These are phyloP conservation scores for Thripadectes ignobilis DNA, from an alignment of 2,797 vertebrate species.

Conservation along the genomic window DNA sequence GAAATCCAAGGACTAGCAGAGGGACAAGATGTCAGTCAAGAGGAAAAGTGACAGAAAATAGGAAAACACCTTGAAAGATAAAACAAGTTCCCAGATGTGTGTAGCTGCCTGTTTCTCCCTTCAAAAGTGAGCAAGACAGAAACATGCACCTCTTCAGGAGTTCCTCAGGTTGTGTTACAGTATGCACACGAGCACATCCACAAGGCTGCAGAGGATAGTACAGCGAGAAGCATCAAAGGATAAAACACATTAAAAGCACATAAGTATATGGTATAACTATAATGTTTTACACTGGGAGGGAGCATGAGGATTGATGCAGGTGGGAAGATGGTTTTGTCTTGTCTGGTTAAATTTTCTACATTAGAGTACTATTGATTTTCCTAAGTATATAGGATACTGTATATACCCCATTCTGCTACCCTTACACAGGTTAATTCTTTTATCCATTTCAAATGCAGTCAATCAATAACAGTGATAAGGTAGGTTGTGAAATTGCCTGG, in stretches of 20 bases:
- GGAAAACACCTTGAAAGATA: not conserved
- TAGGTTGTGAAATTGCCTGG: constrained; percentile 75
- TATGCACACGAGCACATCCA: not conserved
- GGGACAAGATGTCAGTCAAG: not conserved
- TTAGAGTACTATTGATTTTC: constrained; percentile 69
- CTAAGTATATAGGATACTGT: constrained; percentile 65
- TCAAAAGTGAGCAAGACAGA: not conserved
- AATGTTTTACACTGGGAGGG: not conserved
- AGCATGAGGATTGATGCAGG: not conserved
- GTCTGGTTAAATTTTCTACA: constrained; percentile 62
- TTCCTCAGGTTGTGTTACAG: not conserved
- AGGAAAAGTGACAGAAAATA: not conserved
- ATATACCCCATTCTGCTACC: constrained; percentile 54
- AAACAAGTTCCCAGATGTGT: not conserved
- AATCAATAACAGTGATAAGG: constrained; percentile 73
- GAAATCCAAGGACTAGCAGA: not conserved
- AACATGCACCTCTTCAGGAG: not conserved
- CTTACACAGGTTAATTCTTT: constrained; percentile 73
- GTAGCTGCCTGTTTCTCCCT: not conserved
- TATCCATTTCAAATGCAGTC: constrained; percentile 68
- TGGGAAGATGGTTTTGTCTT: not conserved
- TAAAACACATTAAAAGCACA: not conserved
- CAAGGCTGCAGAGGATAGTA: not conserved
- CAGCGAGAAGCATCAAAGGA: not conserved
- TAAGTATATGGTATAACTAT: not conserved